Conservation (phyloP, 2,888 invertebrate species). For the Synanthedon myopaeformis region DNA sequence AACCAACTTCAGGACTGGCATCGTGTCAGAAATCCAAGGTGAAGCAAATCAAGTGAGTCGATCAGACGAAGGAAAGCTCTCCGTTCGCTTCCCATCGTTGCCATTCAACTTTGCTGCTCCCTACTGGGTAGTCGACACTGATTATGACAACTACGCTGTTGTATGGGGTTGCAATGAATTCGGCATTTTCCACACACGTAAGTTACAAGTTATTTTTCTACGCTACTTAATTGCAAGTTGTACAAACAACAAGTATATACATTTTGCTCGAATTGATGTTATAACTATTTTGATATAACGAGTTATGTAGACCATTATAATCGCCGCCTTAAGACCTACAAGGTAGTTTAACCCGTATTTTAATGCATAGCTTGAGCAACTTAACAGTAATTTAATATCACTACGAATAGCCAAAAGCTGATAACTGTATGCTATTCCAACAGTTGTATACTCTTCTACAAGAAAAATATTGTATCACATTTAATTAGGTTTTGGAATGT, state of each 20-base stretch:
- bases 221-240: not conserved
- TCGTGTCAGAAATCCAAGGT: conserved; percentile 68
- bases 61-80: conserved; percentile 70
- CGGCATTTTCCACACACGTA: conserved; percentile 66
- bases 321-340: no score
- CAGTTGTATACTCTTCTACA: no score
- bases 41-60: conserved; percentile 61
- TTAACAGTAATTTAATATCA: no score
- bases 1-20: conserved; percentile 60
- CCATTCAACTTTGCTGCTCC: conserved; percentile 64
- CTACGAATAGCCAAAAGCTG: no score
- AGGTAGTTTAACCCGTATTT: no score
- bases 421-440: no score
- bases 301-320: no score
- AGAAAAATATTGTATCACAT: no score
- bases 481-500: no score
- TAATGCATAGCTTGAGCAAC: no score
- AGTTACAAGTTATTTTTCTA: conserved; percentile 15
- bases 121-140: conserved; percentile 76
- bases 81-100: conserved; percentile 72
- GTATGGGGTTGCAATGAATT: conserved; percentile 74
- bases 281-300: no score
- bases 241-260: no score
- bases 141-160: conserved; percentile 78
- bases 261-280: not conserved